Base-by-base conservation (phyloP, 2,888 invertebrate species). In the Isotomurus palustris region DNA sequence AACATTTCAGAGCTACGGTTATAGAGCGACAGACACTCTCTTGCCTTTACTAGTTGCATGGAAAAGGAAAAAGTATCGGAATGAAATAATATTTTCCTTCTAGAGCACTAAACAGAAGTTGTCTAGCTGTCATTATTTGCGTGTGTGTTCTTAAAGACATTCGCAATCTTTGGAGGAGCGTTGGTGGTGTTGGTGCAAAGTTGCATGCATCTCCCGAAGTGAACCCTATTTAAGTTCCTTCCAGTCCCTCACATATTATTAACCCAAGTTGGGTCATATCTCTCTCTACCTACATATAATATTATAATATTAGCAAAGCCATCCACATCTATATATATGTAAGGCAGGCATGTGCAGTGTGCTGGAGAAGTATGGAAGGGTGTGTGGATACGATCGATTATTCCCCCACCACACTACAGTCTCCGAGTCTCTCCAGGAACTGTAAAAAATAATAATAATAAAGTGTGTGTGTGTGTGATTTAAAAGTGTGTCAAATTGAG, bases 321-420 rank as follows among this genome's bases (percentile, higher is more conserved):
- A n/a, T n/a, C n/a, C n/a, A n/a, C n/a, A n/a, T n/a, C n/a, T 21
- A 44, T 8, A 22, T 6, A 44, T 19, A 28, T 40, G 21, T 25
- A 29, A 47, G 22, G 32, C 41, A 45, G 45, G 62, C 62, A 64
- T 64, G 64, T 58, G 64, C 64, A 64, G 64, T 59, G 35, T 25
- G 45, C 40, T 49, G 24, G 29, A 54, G 54, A 53, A 53, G 53
- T 58, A 65, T 56, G 58, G 61, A 38, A 57, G 65, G 62, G 65
- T 62, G 62, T 57, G 60, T 62, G 56, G 64, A n/a, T n/a, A n/a
- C n/a, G n/a, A 64, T 60, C 45, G 57, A 57, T 52, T 47, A 36
- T 38, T 28, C 49, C 35, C 21, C n/a, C 27, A 24, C n/a, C 17
- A 24, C 25, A 14, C 21, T 38, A 19, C 19, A 19, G 14, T 38